These are phyloP conservation scores for Melanogrammus aeglefinus DNA, from an alignment of 2,797 vertebrate species.

Conservation along the genomic window DNA sequence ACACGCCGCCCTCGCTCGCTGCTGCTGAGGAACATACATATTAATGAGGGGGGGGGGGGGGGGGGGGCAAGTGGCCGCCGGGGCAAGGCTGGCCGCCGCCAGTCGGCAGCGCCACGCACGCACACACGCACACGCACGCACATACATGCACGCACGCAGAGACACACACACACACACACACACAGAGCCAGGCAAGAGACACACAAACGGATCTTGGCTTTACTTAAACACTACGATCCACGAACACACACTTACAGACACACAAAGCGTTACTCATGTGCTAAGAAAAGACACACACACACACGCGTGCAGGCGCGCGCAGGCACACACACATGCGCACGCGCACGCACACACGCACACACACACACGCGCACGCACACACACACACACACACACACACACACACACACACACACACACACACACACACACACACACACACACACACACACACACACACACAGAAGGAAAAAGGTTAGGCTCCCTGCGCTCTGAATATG, in stretches of 20 bases:
- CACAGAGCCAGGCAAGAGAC: too few species aligned
- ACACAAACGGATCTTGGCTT: background rate
- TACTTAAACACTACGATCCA: too few species aligned
- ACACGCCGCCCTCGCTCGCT: conserved; percentile 72
- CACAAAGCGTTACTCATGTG: background rate
- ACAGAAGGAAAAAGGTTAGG: conserved; percentile 47
- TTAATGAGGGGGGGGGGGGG: conserved; percentile 84
- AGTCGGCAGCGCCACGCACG: conserved; percentile 62
- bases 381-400: too few species aligned
- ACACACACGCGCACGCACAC: too few species aligned
- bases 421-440: conserved; percentile 45
- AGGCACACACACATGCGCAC: too few species aligned
- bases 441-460: conserved; percentile 36
- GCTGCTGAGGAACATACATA: conserved; percentile 90
- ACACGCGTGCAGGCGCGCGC: background rate
- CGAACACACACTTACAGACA: background rate
- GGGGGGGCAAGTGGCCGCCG: too few species aligned
- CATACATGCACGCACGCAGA: conserved; percentile 14
- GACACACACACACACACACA: conserved; percentile 3
- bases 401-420: too few species aligned
- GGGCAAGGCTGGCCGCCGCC: conserved; percentile 76
- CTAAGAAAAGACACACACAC: background rate
- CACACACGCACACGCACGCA: conserved; percentile 38
- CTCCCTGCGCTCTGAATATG: conserved; percentile 65
- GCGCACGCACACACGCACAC: too few species aligned